Evolutionary conservation across 1,140 invertebrate species (phyloP).

Genomic region (Drosophila sechellia): DNA sequence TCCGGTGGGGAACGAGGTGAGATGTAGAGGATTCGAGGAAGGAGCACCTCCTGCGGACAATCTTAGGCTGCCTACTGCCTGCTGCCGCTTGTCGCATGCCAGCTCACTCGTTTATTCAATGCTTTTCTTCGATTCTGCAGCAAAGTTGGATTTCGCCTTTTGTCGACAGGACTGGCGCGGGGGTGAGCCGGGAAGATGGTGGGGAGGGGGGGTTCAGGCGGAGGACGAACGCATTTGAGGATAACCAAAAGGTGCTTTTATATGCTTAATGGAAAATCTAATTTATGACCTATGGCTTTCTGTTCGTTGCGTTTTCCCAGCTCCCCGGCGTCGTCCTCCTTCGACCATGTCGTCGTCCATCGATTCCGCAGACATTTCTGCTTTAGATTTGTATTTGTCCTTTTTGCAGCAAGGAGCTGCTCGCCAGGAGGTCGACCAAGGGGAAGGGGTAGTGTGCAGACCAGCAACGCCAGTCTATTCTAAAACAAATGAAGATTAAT

Average conservation of each 20-base stretch:
- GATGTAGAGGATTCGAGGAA: not conserved
- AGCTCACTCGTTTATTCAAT: conserved; percentile 76
- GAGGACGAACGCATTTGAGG: conserved; percentile 73
- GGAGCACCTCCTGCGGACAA: conserved; percentile 65
- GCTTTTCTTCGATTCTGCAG: conserved; percentile 81
- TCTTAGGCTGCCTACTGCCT: conserved; percentile 63
- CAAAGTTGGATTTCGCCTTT: conserved; percentile 78
- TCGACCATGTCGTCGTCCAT: conserved; percentile 48
- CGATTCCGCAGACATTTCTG: conserved; percentile 79
- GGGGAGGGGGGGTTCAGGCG: not conserved
- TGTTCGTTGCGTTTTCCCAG: conserved; percentile 78
- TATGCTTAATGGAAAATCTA: conserved; percentile 83
- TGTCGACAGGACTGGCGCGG: conserved; percentile 38
- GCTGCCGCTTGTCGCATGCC: conserved; percentile 38
- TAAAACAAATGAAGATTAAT: conserved; percentile 83
- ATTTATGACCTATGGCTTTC: conserved; percentile 83
- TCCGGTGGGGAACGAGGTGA: conserved; percentile 6
- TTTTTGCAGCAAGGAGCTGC: conserved; percentile 62
- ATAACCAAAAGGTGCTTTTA: conserved; percentile 83
- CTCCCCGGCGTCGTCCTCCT: conserved; percentile 15
- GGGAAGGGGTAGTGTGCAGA: conserved; percentile 11
- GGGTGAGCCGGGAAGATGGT: not conserved
- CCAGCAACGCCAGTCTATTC: conserved; percentile 71
- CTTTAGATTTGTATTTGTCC: conserved; percentile 80
- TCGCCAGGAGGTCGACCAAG: conserved; percentile 16